These are phyloP conservation scores for Scyliorhinus canicula DNA, from an alignment of 2,797 vertebrate genomes.

Conservation along the genomic window DNA sequence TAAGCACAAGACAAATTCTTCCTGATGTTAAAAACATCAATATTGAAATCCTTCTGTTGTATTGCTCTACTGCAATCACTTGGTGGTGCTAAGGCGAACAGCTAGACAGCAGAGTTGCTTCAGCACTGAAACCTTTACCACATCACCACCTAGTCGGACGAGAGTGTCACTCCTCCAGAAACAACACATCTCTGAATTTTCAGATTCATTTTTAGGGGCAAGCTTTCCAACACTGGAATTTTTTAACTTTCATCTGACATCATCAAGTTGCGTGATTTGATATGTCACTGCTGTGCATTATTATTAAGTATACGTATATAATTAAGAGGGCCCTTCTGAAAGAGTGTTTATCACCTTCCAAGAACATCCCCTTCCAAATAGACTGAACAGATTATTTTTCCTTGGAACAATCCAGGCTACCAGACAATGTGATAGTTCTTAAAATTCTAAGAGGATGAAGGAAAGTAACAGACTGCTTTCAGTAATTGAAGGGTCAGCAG, in stretches of 20 bases:
- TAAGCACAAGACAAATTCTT: neutral
- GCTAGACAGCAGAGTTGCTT: neutral
- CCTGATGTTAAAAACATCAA: neutral
- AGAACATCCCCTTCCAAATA: neutral
- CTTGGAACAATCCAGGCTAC: neutral
- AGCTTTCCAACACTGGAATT: neutral
- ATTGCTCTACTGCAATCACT: neutral
- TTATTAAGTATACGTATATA: neutral
- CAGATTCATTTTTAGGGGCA: neutral
- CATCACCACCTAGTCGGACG: neutral
- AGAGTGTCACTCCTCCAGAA: neutral
- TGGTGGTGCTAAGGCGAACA: neutral
- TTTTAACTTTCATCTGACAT: neutral
- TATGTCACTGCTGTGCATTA: neutral
- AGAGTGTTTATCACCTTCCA: too few relatives aligned
- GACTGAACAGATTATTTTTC: neutral
- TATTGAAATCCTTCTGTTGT: neutral
- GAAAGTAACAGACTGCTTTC: too few relatives aligned
- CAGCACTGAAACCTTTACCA: neutral
- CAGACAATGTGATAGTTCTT: neutral
- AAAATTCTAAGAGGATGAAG: too few relatives aligned
- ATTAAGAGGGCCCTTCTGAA: neutral
- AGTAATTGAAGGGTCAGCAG: too few relatives aligned
- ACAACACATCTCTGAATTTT: neutral
- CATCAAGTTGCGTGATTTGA: neutral